A percentile compares a stretch with the other conserved stretches of the same genome.
Conservation (phyloP, 2,113 vertebrate genomes). For the Myocastor coypus region DNA sequence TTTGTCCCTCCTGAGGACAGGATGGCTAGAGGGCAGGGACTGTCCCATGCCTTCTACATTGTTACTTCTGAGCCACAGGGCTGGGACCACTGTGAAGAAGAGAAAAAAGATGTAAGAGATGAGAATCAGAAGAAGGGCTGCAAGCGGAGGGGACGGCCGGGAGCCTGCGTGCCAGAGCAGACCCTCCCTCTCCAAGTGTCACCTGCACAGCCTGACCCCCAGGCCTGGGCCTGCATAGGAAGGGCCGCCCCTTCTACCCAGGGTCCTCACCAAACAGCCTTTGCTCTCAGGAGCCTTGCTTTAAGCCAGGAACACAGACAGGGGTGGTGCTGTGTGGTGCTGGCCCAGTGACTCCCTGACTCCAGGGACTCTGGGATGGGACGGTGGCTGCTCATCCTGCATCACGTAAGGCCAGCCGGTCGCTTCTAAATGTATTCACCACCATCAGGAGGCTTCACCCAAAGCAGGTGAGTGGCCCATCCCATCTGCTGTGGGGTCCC, state of each 20-base stretch:
- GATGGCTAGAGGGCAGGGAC: not conserved
- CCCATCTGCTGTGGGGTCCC: slow-evolving; percentile 57
- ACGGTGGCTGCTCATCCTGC: not conserved
- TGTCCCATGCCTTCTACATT: not conserved
- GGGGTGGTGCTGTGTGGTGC: not conserved
- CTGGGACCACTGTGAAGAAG: not conserved
- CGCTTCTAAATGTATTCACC: slow-evolving; percentile 83
- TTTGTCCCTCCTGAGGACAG: not conserved
- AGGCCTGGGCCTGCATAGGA: not conserved
- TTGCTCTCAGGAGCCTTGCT: not conserved
- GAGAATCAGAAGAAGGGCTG: not conserved
- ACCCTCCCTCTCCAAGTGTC: not conserved
- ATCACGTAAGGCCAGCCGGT: slow-evolving; percentile 12
- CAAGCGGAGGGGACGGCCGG: fast-evolving
- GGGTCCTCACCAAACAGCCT: not conserved
- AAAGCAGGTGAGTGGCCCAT: slow-evolving; percentile 36
- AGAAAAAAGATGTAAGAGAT: not conserved
- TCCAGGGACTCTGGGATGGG: not conserved
- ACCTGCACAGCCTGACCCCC: not conserved
- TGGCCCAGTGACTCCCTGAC: not conserved
- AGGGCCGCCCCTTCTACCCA: not conserved
- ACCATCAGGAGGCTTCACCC: slow-evolving; percentile 64
- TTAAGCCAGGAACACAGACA: not conserved
- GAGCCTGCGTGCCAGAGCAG: fast-evolving
- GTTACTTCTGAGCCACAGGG: not conserved